These are phyloP conservation scores for Synanthedon myopaeformis DNA, from an alignment of 2,888 invertebrate genomes.

Conservation along the genomic window DNA sequence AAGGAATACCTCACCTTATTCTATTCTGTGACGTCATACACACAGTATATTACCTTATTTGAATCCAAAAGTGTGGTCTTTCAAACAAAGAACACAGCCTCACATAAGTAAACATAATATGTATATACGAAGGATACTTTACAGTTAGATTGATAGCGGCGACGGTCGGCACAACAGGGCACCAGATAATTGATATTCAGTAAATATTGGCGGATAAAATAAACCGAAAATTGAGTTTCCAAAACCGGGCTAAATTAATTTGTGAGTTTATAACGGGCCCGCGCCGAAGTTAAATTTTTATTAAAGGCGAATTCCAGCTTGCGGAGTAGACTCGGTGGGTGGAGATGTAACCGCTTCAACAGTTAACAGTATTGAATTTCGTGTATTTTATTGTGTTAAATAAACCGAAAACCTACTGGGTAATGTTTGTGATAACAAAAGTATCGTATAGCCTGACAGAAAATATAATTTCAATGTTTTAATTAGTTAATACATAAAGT, in stretches of 20 bases:
- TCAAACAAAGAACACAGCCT: background rate
- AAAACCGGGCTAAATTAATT: conserved; percentile 64
- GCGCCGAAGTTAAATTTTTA: conserved; percentile 52
- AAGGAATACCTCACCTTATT: too few relatives aligned
- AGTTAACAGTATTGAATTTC: conserved; percentile 20
- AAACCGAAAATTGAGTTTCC: conserved; percentile 65
- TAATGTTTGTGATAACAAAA: too few relatives aligned
- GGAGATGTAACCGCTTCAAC: conserved; percentile 5
- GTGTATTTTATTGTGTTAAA: conserved; percentile 4
- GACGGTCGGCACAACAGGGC: conserved; percentile 8
- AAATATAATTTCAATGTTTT: too few relatives aligned
- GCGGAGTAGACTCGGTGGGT: conserved; percentile 18
- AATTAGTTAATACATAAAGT: too few relatives aligned
- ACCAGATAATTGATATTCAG: conserved; percentile 62
- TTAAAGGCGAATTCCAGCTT: conserved; percentile 47
- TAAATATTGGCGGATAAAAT: conserved; percentile 67
- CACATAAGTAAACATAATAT: background rate
- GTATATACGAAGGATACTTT: conserved; percentile 9
- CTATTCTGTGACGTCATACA: too few relatives aligned
- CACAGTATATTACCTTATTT: too few relatives aligned
- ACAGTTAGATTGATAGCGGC: conserved; percentile 35
- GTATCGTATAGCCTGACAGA: too few relatives aligned
- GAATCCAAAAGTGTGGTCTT: too few relatives aligned
- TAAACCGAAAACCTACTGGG: conserved; percentile 3
- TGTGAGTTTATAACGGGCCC: conserved; percentile 61